These are phyloP conservation scores for Heliocidaris erythrogramma DNA, from an alignment of 35 echinoderm and acorn worm genomes.

Conservation along the genomic window DNA sequence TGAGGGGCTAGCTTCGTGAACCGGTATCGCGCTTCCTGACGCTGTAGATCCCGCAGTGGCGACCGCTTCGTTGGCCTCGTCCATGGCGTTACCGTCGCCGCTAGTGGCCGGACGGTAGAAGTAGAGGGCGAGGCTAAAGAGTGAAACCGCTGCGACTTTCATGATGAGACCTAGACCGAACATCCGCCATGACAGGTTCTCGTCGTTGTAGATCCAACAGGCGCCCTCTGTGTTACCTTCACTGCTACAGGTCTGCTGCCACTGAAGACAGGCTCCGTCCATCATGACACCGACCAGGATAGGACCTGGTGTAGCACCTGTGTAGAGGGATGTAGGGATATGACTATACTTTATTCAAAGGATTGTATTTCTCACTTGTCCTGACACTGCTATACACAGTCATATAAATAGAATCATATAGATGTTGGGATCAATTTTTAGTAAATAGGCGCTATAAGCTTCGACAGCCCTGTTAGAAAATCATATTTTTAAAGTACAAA, in stretches of 20 bases:
- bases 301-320: slow-evolving; percentile 48
- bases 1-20: background rate
- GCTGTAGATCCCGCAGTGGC: background rate
- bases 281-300: slow-evolving; percentile 51
- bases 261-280: slow-evolving; percentile 43
- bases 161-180: slow-evolving; percentile 49
- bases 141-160: slow-evolving; percentile 24
- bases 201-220: slow-evolving; percentile 61
- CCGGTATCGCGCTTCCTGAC: background rate
- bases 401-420: too few species aligned
- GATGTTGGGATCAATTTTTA: too few species aligned
- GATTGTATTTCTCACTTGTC: too few species aligned
- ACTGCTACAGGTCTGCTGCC: slow-evolving; percentile 49
- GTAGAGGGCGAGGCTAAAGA: slow-evolving; percentile 17
- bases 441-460: too few species aligned
- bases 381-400: too few species aligned
- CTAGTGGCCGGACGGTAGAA: slow-evolving; percentile 32
- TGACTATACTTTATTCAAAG: too few species aligned
- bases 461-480: too few species aligned
- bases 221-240: slow-evolving; percentile 36
- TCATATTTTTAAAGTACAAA: too few species aligned
- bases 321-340: background rate
- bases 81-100: background rate
- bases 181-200: slow-evolving; percentile 23
- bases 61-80: slow-evolving; percentile 22